Base-by-base conservation (phyloP, 2,888 invertebrate genomes). In the Therioaphis trifolii region DNA sequence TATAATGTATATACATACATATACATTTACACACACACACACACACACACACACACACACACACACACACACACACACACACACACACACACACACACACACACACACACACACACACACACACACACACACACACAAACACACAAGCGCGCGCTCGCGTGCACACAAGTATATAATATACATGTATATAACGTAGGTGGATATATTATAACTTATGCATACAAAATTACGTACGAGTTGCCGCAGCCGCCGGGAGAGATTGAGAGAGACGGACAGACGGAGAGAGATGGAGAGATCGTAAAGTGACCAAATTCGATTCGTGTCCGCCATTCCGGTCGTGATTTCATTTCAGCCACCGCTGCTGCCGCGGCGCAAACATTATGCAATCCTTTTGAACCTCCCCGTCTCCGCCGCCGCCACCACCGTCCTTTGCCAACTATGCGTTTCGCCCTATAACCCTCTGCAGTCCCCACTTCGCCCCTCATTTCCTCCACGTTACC, bases 331-430 rank as follows among this genome's bases (percentile, higher is more conserved):
- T 80, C 61, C 71, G 80, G 61, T 72, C 61, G 58, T 80, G 71
- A 80, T 80, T 80, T 80, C 58, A 72, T 80, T 80, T 69, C 29
- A 35, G 24, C 27, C 29, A 27, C 24, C 69, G n/a, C 68, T 66
- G 68, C 68, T 24, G 40, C 75, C 12, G 21, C 35, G 18, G 35
- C n/a, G 58, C 40, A 69, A 69, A 79, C 71, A 71, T 80, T 80
- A 80, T 72, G 80, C 80, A 80, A 80, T 80, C 80, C 80, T 72
- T 80, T 80, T 80, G 80, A 80, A 80, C 80, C 71, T 71, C 80
- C 27, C 80, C 35, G 24, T 7, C 7, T 5, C 7, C 7, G 35
- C 35, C 43, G n/a, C 27, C 80, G n/a, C 78, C 15, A 12, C 12
- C 18, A 15, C 43, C 18, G 40, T 35, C 29, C 61, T 46, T 77